Evolutionary conservation across 2,113 vertebrate genomes (phyloP).

Genomic region (Candoia aspera): DNA sequence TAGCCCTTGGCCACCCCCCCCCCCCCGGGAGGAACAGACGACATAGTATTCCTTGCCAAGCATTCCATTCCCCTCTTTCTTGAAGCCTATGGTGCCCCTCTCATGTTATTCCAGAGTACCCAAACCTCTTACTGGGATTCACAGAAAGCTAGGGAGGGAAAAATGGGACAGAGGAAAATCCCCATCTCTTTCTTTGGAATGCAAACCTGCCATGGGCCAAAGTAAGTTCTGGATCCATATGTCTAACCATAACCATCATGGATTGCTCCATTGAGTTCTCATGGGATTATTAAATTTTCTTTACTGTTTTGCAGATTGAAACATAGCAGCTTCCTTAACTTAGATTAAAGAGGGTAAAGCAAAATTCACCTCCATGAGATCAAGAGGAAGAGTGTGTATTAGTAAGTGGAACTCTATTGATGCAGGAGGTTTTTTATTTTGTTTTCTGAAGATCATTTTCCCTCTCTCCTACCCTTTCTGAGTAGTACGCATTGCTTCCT

Average conservation of each 20-base stretch:
- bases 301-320: constrained; percentile 31
- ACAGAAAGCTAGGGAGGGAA: neutral
- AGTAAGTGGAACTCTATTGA: constrained; percentile 6
- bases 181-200: neutral
- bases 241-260: neutral
- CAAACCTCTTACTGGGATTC: neutral
- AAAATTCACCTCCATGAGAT: neutral
- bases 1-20: neutral
- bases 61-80: neutral
- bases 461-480: constrained; percentile 8
- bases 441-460: constrained; percentile 26
- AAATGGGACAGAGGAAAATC: neutral
- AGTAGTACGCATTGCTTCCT: constrained; percentile 26
- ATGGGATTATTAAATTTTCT: neutral
- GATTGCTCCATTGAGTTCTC: neutral
- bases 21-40: neutral
- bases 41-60: neutral
- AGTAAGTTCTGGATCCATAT: neutral
- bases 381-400: constrained; percentile 19
- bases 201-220: neutral
- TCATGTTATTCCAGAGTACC: neutral
- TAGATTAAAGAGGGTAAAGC: constrained; percentile 32
- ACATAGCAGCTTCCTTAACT: constrained; percentile 19
- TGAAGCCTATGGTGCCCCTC: neutral
- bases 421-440: neutral